Base-by-base conservation (phyloP, 92 coral and sea anemone species). In the Palythoa caribaeorum region DNA sequence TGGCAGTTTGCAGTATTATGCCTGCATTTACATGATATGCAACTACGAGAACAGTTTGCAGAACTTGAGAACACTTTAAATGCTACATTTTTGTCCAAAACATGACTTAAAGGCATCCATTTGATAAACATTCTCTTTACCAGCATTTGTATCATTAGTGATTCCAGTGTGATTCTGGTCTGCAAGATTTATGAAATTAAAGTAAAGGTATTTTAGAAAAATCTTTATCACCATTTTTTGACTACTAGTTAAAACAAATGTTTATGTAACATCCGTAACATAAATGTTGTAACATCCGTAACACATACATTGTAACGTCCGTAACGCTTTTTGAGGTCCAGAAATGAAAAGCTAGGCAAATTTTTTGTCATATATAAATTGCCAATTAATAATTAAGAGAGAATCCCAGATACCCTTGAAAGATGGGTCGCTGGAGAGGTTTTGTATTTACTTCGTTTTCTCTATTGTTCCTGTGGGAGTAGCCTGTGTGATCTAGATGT, bases 161-260 rank as follows among this genome's bases (percentile, higher is more conserved):
- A 57, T 57, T 57, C 65, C 65, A 57, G 65, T 57, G 65, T 57
- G 65, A 57, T 57, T 57, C 65, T 57, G 65, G 65, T 57, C 65
- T 57, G 65, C 65, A 57, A 57, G 65, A 57, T 57, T 57, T 57
- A 57, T 57, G 65, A 57, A 57, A 57, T 57, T 57, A 57, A 57
- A 57, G 65, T 57, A 57, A 57, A 57, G 65, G 65, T 57, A 57
- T 57, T 57, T 57, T 57, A 57, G 65, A 57, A 57, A 57, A 57
- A 57, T 57, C 65, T 57, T 57, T 57, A 57, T 57, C 65, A 57
- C 65, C 65, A 11, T 57, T 57, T 57, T 57, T 57, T 57, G 65
- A 57, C 65, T 57, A 57, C 65, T 57, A 57, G 65, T 57, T 57
- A 57, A 57, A 57, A 57, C 65, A 57, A 57, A 57, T 57, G 65